Evolutionary conservation across 2,113 vertebrate genomes (phyloP), one percentile per base, ranked within the genome.

Genomic region (Xyliphius kryptos): DNA sequence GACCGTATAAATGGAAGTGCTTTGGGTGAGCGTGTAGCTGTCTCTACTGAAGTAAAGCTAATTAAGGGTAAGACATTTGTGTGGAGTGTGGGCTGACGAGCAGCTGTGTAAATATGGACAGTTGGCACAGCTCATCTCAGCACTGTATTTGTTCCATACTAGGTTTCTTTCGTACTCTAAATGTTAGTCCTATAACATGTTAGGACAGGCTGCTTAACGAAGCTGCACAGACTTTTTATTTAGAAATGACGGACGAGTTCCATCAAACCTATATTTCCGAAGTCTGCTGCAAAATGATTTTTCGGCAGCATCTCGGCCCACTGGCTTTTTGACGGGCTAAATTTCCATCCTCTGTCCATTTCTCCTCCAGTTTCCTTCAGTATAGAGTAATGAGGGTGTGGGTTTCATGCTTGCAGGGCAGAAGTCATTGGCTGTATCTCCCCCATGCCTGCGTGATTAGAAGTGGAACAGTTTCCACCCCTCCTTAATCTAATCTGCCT

Each of bases 401-500:
- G 75, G 81, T 76, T 62, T 26, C 71, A 73, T 66, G 68, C 76
- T 65, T 6, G 16, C 74, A 66, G 70, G 74, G 20, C 0, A 71
- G 72, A 77, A 79, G 81, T 81, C 83, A 79, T 69, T 22, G 56
- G 50, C n/a, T 64, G 74, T 78, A 74, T 79, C 73, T 62, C 58
- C 79, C 78, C 80, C 4, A 3, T 56, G 67, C 48, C 46, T 37
- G 51, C 55, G 41, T 11, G 69, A 77, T 74, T 78, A 71, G 73
- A 80, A 71, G 68, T 69, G 48, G 77, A 61, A 70, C 51, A 69
- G 64, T 84, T 83, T 82, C 14, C 40, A 85, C 77, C 82, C 70
- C 77, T 32, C 7, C 76, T 78, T 66, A 71, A 68, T 81, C 83
- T 85, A 81, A 86, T 86, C 79, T 80, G 62, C 74, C 79, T 70